phyloP scores from a whole-genome alignment of 2,888 invertebrate genomes.

The Catonia carolina region DNA sequence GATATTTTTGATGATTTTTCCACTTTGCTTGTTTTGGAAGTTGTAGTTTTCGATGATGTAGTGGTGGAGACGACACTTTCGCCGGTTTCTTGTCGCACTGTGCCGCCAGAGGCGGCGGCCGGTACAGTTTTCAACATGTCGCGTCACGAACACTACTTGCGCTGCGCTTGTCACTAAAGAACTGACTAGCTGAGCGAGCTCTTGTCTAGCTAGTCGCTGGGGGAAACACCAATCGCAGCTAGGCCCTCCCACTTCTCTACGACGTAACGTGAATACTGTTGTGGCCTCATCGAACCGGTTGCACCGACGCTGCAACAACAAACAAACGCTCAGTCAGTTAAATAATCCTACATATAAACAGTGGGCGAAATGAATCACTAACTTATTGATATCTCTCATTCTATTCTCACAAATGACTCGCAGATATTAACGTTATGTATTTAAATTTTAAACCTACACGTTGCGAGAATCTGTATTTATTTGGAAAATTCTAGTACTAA shows the following conservation, averaged over 20 bases:
- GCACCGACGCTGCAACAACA: constrained; percentile 9
- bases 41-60: background rate
- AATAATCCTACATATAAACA: no score
- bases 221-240: background rate
- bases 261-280: constrained; percentile 8
- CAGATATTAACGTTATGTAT: no score
- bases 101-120: constrained; percentile 4
- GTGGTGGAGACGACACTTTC: constrained; percentile 4
- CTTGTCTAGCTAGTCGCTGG: background rate
- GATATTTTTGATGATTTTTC: background rate
- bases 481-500: no score
- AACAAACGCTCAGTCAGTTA: background rate
- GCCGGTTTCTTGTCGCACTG: background rate
- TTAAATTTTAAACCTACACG: no score
- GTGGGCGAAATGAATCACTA: no score
- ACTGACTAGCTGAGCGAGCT: background rate
- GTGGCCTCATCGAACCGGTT: constrained; percentile 7
- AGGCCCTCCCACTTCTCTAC: constrained; percentile 3
- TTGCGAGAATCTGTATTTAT: no score
- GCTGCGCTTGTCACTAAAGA: background rate
- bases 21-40: background rate
- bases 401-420: no score
- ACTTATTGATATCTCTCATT: no score
- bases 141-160: background rate
- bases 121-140: constrained; percentile 4